Conservation (phyloP, 2,888 invertebrate genomes). For the Trichogramma dendrolimi region DNA sequence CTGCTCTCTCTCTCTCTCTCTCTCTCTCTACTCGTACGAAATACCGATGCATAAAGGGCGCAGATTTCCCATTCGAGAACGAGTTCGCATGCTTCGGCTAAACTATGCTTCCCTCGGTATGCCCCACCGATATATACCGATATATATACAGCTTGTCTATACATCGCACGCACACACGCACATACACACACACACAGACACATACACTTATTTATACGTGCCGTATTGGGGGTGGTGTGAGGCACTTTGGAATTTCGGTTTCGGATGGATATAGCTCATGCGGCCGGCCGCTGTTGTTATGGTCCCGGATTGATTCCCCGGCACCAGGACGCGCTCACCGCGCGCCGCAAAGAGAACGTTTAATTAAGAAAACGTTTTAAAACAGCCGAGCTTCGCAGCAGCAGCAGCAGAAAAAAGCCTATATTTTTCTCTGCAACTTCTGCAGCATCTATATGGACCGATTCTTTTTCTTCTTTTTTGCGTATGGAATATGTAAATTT, state of each 20-base stretch:
- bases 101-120: too few relatives aligned
- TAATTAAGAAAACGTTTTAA: slow-evolving; percentile 28
- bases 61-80: too few relatives aligned
- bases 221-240: neutral
- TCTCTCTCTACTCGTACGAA: slow-evolving; percentile 12
- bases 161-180: too few relatives aligned
- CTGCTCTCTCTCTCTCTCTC: slow-evolving; percentile 8
- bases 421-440: slow-evolving; percentile 8
- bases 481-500: slow-evolving; percentile 23
- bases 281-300: slow-evolving; percentile 8
- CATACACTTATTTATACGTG: too few relatives aligned
- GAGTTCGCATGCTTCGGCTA: too few relatives aligned
- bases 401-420: slow-evolving; percentile 1
- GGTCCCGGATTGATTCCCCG: slow-evolving; percentile 3
- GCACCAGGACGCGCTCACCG: neutral
- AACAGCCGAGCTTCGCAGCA: slow-evolving; percentile 11
- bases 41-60: too few relatives aligned
- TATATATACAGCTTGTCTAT: too few relatives aligned
- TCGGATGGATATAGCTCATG: neutral
- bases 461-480: too few relatives aligned
- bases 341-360: slow-evolving; percentile 22
- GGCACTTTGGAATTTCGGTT: slow-evolving; percentile 15
- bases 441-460: too few relatives aligned
- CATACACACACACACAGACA: too few relatives aligned
- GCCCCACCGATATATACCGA: too few relatives aligned